Evolutionary conservation across 1,140 invertebrate species (phyloP), one percentile per base, ranked within the genome.

Genomic region (Battus philenor): DNA sequence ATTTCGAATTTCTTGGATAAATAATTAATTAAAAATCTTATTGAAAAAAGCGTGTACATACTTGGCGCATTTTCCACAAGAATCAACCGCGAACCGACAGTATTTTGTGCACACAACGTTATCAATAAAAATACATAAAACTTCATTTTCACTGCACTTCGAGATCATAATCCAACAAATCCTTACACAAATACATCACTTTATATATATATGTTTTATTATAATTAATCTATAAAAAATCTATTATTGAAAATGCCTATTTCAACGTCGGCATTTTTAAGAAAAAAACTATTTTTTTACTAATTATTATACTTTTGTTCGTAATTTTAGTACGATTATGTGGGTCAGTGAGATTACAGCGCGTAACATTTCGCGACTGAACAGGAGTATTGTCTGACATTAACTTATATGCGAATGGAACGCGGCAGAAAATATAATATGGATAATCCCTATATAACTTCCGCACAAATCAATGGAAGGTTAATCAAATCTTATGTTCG

Each of bases 31-130:
- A n/a, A n/a, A n/a, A n/a, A n/a, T n/a, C n/a, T n/a, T n/a, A n/a
- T n/a, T n/a, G n/a, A n/a, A n/a, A n/a, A n/a, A n/a, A n/a, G n/a
- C n/a, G n/a, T n/a, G n/a, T n/a, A 83, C 79, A 27, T 68, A 83
- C 79, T 79, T 44, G 74, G 75, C 1, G 79, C 79, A 65, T 83
- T 83, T 45, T 83, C 79, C 55, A 83, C 79, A 18, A 81, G 50
- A 27, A 83, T 83, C 13, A 83, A 71, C 30, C 79, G 59, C 1
- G 71, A 67, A 47, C 71, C 65, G 17, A 68, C 32, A 15, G 62
- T 48, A 31, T 34, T 44, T 52, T 68, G 50, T 46, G 69, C 57
- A 55, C 51, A 63, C 52, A 73, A 33, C 57, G 41, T 59, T 17
- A 69, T 47, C 47, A 65, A 60, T 18, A 71, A 33, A 41, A 55